Conservation (phyloP, 2,888 invertebrate genomes). For the Chrysolina americana region DNA sequence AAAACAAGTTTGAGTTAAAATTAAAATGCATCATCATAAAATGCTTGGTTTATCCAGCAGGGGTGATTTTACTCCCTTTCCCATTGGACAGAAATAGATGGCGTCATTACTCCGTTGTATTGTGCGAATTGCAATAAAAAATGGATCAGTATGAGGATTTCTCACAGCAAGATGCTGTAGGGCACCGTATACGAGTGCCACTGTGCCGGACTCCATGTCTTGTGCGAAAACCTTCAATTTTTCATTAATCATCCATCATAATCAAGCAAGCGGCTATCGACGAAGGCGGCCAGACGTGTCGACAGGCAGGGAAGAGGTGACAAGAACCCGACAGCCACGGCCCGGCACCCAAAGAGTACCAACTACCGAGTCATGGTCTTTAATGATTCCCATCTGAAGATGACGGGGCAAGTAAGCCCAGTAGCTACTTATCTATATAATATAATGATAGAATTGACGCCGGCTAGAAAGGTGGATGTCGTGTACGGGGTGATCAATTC, state of each 20-base stretch:
- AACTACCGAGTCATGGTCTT: constrained; percentile 64
- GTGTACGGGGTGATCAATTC: constrained; percentile 11
- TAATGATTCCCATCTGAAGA: constrained; percentile 66
- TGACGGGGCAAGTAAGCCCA: constrained; percentile 68
- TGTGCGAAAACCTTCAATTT: constrained; percentile 8
- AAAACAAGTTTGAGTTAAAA: too few relatives aligned
- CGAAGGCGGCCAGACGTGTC: constrained; percentile 41
- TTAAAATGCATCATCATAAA: too few relatives aligned
- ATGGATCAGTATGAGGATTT: too few relatives aligned
- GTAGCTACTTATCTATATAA: constrained; percentile 69
- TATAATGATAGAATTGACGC: constrained; percentile 68
- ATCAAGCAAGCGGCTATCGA: constrained; percentile 6
- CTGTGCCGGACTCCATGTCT: too few relatives aligned
- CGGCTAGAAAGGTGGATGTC: constrained; percentile 48
- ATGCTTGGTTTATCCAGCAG: too few relatives aligned
- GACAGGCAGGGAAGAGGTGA: constrained; percentile 50
- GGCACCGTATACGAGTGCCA: too few relatives aligned
- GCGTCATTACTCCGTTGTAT: too few relatives aligned
- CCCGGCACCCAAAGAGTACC: constrained; percentile 32
- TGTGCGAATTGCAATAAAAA: too few relatives aligned
- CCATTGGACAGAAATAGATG: too few relatives aligned
- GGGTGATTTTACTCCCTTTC: too few relatives aligned
- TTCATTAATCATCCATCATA: constrained; percentile 20
- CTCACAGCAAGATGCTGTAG: too few relatives aligned
- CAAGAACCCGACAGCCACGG: constrained; percentile 44